Conservation (phyloP, 2,888 invertebrate species). For the Cheilosia impressa region DNA sequence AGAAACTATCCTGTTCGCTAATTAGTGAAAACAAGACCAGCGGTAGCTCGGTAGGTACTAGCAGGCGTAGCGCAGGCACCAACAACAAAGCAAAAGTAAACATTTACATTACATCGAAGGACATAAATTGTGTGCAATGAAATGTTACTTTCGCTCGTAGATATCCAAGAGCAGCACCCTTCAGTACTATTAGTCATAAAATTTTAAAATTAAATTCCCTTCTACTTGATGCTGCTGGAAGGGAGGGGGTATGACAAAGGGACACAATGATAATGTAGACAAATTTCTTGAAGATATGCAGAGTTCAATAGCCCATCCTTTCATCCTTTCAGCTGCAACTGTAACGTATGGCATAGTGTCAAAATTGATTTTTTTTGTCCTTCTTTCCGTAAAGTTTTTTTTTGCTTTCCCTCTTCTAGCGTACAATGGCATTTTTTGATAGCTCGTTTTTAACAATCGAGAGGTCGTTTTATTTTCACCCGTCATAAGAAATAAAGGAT, state of each 20-base stretch:
- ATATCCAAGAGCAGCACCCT: conserved; percentile 1
- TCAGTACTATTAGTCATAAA: conserved; percentile 45
- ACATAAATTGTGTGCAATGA: conserved; percentile 57
- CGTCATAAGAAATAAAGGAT: conserved; percentile 29
- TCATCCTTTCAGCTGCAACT: conserved; percentile 11
- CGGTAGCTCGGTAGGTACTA: neutral
- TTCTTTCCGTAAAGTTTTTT: conserved; percentile 11
- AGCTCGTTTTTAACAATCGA: conserved; percentile 65
- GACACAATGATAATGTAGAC: neutral
- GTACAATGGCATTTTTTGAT: conserved; percentile 55
- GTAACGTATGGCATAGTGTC: conserved; percentile 55
- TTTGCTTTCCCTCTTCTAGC: neutral
- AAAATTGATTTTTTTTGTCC: conserved; percentile 45
- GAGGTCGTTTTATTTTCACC: conserved; percentile 52
- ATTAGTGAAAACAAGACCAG: conserved; percentile 68
- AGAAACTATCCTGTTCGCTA: conserved; percentile 71
- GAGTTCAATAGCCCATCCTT: conserved; percentile 38
- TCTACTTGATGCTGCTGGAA: neutral
- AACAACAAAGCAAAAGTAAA: conserved; percentile 46
- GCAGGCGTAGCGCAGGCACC: neutral
- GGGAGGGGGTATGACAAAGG: neutral
- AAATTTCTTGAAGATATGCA: conserved; percentile 40
- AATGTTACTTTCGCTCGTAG: conserved; percentile 10
- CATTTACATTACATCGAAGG: conserved; percentile 72
- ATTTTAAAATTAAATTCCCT: conserved; percentile 62